Evolutionary conservation across 2,888 invertebrate species (phyloP), one percentile per base, ranked within the genome.

Genomic region (Villa cingulata): DNA sequence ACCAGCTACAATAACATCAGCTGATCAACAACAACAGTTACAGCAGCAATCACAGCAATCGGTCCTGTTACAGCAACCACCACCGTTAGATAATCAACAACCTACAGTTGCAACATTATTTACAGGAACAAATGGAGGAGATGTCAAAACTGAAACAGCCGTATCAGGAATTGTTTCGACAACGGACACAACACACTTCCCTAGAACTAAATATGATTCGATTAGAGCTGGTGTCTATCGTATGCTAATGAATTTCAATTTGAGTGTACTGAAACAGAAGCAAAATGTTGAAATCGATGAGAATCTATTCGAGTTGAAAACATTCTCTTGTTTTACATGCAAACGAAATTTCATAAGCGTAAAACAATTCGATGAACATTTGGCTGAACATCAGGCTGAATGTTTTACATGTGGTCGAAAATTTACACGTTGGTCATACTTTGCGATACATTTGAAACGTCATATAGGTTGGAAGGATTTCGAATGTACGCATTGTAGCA

Each of bases 401-500:
- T 89, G 89, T 57, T 75, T 80, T 51, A 79, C 84, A 17, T 89
- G 89, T 61, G 85, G 86, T 15, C 86, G 86, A 62, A 80, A 78
- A 61, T 88, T 83, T 72, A 79, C 77, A 59, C 72, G 80, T 17
- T 76, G 81, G 62, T 80, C 80, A 54, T 86, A 83, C 64, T 75
- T 85, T 51, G 80, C 82, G 43, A 67, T 86, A 38, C 89, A 89
- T 63, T 74, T 83, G 63, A 86, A 85, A 62, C 80, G 85, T 2
- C 88, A 89, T 65, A 67, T 86, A 50, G 85, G 83, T 17, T 81
- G 87, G 61, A 84, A 83, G 62, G 82, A 83, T 54, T 68, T 69
- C 42, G 72, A 71, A 7, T 89, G 89, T 60, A 81, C 80, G 5
- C 74, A 83, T 16, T 90, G 89, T 63, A 81, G 81, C 62, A 89